Evolutionary conservation across 2,113 vertebrate species (phyloP).

Genomic region (Campylomormyrus tamandua): DNA sequence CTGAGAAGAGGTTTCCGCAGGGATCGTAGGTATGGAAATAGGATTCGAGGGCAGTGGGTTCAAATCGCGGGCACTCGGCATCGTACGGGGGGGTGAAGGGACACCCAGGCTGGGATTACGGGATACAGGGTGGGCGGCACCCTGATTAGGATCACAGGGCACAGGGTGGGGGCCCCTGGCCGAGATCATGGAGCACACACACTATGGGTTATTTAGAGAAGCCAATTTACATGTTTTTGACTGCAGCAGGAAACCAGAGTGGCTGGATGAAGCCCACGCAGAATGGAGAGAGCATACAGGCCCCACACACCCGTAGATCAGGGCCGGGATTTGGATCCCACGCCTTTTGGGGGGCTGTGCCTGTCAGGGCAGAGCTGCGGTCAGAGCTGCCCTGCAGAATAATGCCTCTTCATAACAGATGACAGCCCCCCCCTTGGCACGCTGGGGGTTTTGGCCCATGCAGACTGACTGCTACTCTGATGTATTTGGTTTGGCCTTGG

Average conservation of each 20-base stretch:
- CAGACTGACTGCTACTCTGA: background rate
- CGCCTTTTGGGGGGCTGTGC: background rate
- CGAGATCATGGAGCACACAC: background rate
- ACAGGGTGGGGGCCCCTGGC: background rate
- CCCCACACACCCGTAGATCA: background rate
- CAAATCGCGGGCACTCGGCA: background rate
- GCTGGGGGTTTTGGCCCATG: background rate
- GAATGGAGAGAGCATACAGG: background rate
- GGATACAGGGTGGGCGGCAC: background rate
- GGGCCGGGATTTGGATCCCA: background rate
- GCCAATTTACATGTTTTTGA: background rate
- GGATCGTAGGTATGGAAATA: background rate
- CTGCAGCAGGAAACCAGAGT: background rate
- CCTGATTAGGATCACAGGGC: background rate
- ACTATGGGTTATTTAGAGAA: background rate
- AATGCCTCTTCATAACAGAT: background rate
- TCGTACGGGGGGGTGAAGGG: background rate
- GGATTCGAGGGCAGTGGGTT: background rate
- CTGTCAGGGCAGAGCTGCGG: background rate
- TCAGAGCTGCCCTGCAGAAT: background rate
- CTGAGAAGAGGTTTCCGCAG: background rate
- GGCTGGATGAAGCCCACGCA: background rate
- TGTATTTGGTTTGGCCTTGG: background rate
- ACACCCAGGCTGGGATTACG: background rate
- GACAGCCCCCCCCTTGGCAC: background rate